These are phyloP conservation scores for Cinara cedri DNA, from an alignment of 2,888 invertebrate species.

Conservation along the genomic window DNA sequence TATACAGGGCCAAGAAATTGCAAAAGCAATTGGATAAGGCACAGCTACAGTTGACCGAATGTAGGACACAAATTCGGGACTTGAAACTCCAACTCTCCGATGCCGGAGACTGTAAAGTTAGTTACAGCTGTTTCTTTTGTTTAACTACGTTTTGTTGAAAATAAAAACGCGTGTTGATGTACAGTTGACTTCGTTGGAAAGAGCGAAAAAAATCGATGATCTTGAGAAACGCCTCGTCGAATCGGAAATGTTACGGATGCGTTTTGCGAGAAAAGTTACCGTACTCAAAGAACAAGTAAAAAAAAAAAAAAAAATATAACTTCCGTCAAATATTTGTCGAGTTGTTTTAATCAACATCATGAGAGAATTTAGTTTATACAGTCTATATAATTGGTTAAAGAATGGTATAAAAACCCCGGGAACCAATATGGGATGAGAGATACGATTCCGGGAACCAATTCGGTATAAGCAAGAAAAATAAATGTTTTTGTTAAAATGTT, in stretches of 20 bases:
- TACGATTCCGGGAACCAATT: no score
- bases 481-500: no score
- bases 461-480: no score
- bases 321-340: background rate
- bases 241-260: constrained; percentile 77
- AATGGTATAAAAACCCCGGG: no score
- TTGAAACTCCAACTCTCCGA: constrained; percentile 84
- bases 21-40: constrained; percentile 83
- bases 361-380: background rate
- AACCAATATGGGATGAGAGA: no score
- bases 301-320: background rate
- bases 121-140: background rate
- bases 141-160: background rate
- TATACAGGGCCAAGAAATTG: constrained; percentile 74
- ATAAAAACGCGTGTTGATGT: background rate
- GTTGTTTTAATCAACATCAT: background rate
- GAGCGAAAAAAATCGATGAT: constrained; percentile 83
- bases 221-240: constrained; percentile 81
- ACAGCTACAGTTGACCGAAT: constrained; percentile 78
- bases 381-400: no score
- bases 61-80: constrained; percentile 81
- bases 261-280: constrained; percentile 75
- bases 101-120: constrained; percentile 84
- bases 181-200: constrained; percentile 81
- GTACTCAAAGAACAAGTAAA: constrained; percentile 73